Percentiles rank a stretch among this genome's conserved stretches.
Evolutionary conservation across 2,797 vertebrate genomes (phyloP).

Genomic region (Decapterus maruadsi): DNA sequence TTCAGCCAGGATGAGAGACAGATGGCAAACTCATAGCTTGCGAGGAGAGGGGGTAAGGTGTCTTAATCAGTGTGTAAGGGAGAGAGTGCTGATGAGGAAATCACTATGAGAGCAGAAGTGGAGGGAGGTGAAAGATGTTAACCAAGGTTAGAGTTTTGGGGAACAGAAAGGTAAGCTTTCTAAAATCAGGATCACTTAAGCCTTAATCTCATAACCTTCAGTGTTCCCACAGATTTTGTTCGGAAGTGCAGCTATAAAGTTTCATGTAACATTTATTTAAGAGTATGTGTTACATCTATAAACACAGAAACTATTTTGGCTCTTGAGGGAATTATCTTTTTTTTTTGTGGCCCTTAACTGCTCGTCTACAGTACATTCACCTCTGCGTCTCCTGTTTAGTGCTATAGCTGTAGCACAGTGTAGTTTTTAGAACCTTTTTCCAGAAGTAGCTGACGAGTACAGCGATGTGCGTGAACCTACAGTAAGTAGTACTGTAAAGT

Average conservation of each 20-base stretch:
- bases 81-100: slow-evolving; percentile 66
- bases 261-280: neutral
- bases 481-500: neutral
- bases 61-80: slow-evolving; percentile 68
- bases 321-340: neutral
- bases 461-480: neutral
- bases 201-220: slow-evolving; percentile 9
- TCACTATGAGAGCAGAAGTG: slow-evolving; percentile 57
- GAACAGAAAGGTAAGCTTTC: slow-evolving; percentile 24
- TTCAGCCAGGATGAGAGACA: slow-evolving; percentile 60
- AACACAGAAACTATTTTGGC: neutral
- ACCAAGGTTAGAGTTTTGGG: slow-evolving; percentile 53
- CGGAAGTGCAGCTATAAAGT: neutral
- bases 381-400: neutral
- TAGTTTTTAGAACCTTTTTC: neutral
- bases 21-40: slow-evolving; percentile 66
- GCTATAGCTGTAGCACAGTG: neutral
- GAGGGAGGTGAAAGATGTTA: slow-evolving; percentile 53
- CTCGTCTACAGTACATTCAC: neutral
- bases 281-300: neutral
- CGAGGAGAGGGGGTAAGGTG: slow-evolving; percentile 52
- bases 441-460: neutral
- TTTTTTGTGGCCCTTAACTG: neutral
- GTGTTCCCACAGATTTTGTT: neutral
- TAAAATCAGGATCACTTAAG: slow-evolving; percentile 14